Percentiles rank a stretch among this genome's conserved stretches.
These are phyloP conservation scores for Amphibalanus amphitrite DNA, from an alignment of 1,140 invertebrate genomes.

Conservation along the genomic window DNA sequence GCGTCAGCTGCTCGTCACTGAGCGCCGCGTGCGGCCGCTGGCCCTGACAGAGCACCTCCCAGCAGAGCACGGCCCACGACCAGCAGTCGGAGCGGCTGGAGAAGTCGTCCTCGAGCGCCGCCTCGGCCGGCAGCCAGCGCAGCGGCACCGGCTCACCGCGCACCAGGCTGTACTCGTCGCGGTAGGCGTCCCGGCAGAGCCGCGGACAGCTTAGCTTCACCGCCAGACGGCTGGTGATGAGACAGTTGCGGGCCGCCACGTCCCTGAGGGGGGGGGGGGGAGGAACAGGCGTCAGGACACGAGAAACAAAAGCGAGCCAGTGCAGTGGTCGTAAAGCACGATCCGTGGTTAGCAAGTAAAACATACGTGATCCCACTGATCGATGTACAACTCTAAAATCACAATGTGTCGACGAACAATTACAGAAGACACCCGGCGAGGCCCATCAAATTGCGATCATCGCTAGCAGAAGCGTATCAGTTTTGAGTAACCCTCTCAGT, in stretches of 20 bases:
- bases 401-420: too few relatives aligned
- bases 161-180: slow-evolving; percentile 51
- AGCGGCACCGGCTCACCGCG: slow-evolving; percentile 40
- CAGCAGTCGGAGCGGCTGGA: slow-evolving; percentile 89
- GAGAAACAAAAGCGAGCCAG: too few relatives aligned
- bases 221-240: slow-evolving; percentile 61
- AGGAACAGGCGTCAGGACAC: too few relatives aligned
- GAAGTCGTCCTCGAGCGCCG: slow-evolving; percentile 74
- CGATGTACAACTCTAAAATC: too few relatives aligned
- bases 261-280: slow-evolving; percentile 45
- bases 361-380: too few relatives aligned
- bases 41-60: slow-evolving; percentile 78
- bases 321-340: too few relatives aligned
- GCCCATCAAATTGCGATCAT: too few relatives aligned
- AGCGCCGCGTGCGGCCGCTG: slow-evolving; percentile 66
- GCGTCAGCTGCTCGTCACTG: slow-evolving; percentile 48
- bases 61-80: slow-evolving; percentile 70
- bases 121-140: slow-evolving; percentile 75
- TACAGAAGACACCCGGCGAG: too few relatives aligned
- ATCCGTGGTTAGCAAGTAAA: too few relatives aligned
- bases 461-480: too few relatives aligned
- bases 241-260: slow-evolving; percentile 79
- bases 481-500: too few relatives aligned
- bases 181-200: slow-evolving; percentile 64
- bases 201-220: slow-evolving; percentile 68